A percentile compares a stretch with the other conserved stretches of the same genome.
phyloP scores from a whole-genome alignment of 2,888 invertebrate species.

The Ptilodon capucinus region DNA sequence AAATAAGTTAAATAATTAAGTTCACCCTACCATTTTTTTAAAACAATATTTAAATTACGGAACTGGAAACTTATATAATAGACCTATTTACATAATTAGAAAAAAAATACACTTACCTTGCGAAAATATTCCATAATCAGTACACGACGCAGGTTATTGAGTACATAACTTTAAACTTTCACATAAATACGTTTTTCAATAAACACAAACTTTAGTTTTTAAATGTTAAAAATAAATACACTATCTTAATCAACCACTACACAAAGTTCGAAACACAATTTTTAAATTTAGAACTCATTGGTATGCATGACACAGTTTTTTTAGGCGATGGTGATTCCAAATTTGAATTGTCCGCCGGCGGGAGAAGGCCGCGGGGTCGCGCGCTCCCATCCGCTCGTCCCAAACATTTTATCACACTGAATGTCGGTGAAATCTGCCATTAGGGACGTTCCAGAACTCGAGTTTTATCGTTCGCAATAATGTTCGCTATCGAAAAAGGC shows the following conservation, averaged over 20 bases:
- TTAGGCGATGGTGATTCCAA: conserved; percentile 38
- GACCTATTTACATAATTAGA: no score
- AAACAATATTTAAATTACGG: no score
- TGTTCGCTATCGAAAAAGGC: conserved; percentile 37
- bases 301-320: conserved; percentile 20
- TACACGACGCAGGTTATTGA: conserved; percentile 13
- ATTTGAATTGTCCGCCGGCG: conserved; percentile 71
- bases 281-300: conserved; percentile 6
- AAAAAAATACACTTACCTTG: conserved; percentile 34
- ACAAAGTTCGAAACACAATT: conserved; percentile 5
- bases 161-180: conserved; percentile 13
- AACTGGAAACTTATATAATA: no score
- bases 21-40: no score
- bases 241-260: conserved; percentile 13
- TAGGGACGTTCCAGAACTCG: conserved; percentile 59
- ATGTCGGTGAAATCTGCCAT: conserved; percentile 60
- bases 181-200: conserved; percentile 17
- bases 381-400: conserved; percentile 58
- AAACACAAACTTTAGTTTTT: conserved; percentile 19
- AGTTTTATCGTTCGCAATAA: conserved; percentile 49
- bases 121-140: conserved; percentile 28
- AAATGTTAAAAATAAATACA: conserved; percentile 34
- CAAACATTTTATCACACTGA: conserved; percentile 76
- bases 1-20: no score
- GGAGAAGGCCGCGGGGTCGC: conserved; percentile 53